Percentiles rank a stretch among this genome's conserved stretches.
Evolutionary conservation across 2,888 invertebrate genomes (phyloP).

Genomic region (Cancer borealis): DNA sequence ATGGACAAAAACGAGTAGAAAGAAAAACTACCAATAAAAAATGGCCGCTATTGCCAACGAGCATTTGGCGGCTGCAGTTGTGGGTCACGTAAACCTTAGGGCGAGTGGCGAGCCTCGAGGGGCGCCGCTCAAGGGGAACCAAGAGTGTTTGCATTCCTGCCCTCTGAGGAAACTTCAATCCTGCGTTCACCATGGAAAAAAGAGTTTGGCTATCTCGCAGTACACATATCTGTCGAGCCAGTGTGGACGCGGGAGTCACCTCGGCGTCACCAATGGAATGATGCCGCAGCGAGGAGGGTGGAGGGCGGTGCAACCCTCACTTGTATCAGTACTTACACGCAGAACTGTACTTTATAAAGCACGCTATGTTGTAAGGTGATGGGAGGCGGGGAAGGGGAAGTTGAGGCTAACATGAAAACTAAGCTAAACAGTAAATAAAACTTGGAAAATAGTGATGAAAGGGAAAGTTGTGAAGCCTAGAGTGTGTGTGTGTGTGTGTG

Average conservation of each 20-base stretch:
- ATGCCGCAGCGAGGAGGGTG: not conserved
- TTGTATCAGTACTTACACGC: not conserved
- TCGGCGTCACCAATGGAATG: not conserved
- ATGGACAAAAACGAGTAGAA: not conserved
- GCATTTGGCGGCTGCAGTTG: not conserved
- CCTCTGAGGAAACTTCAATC: not conserved
- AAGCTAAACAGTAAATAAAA: too few relatives aligned
- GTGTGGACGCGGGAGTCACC: not conserved
- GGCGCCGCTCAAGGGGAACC: not conserved
- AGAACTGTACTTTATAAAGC: too few relatives aligned
- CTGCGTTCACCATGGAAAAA: not conserved
- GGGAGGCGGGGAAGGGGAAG: not conserved
- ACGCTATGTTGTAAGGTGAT: not conserved
- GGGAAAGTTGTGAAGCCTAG: not conserved
- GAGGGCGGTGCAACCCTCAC: not conserved
- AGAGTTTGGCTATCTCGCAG: not conserved
- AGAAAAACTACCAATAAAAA: not conserved
- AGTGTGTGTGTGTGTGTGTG: slow-evolving; percentile 12
- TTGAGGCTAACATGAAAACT: not conserved
- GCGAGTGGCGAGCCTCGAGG: not conserved
- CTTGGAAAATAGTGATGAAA: too few relatives aligned
- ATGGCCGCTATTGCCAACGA: not conserved
- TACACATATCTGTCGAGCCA: not conserved
- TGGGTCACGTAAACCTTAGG: not conserved
- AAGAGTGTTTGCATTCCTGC: not conserved